A percentile compares a stretch with the other conserved stretches of the same genome.
Evolutionary conservation across 2,797 vertebrate genomes (phyloP).

Genomic region (Sylvia borin): DNA sequence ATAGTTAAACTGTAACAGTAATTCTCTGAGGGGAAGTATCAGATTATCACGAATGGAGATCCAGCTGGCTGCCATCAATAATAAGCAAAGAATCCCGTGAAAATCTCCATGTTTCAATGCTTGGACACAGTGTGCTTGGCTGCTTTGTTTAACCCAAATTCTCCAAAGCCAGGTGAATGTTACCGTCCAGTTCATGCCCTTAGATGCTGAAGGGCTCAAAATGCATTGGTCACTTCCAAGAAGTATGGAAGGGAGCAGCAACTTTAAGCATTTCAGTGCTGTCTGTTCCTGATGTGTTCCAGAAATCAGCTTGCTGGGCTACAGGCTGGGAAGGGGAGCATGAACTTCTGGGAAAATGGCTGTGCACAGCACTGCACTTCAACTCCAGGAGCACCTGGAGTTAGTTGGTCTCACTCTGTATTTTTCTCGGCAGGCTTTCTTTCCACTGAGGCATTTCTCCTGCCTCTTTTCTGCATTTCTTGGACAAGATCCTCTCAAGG

Average conservation of each 20-base stretch:
- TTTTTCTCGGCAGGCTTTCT: not conserved
- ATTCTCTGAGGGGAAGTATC: not conserved
- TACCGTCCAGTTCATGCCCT: not conserved
- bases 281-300: not conserved
- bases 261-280: not conserved
- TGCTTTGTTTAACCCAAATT: not conserved
- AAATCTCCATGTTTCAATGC: not conserved
- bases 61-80: not conserved
- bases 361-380: not conserved
- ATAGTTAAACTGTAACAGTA: not conserved
- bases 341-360: not conserved
- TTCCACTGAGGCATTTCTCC: not conserved
- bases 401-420: not conserved
- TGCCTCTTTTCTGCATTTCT: not conserved
- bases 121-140: not conserved
- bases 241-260: not conserved
- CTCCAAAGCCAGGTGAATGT: not conserved
- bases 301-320: not conserved
- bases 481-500: not conserved
- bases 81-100: not conserved
- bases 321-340: not conserved
- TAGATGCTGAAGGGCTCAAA: not conserved
- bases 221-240: not conserved
- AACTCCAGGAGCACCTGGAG: not conserved
- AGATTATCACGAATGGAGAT: not conserved